phyloP scores from a whole-genome alignment of 2,888 invertebrate genomes.

The Limnephilus rhombicus region DNA sequence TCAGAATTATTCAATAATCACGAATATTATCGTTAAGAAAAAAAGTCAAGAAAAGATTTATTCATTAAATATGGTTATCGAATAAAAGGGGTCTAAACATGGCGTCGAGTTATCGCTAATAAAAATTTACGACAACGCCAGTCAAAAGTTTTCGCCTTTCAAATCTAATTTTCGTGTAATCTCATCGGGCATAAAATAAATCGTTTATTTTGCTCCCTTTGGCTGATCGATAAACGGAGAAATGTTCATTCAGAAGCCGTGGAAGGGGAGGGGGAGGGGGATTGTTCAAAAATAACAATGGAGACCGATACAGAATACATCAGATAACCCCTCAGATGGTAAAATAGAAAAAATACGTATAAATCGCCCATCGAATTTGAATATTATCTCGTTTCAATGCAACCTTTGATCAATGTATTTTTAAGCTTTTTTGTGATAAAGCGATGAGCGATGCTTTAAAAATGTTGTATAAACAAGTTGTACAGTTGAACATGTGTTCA shows the following conservation, averaged over 20 bases:
- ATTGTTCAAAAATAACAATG: background rate
- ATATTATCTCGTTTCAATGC: background rate
- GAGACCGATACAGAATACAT: background rate
- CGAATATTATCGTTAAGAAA: background rate
- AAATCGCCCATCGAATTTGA: background rate
- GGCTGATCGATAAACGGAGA: constrained; percentile 45
- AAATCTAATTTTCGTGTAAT: constrained; percentile 39
- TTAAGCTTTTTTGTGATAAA: too few species aligned
- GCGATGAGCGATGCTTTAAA: too few species aligned
- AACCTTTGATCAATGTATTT: background rate
- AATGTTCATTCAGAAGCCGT: constrained; percentile 47
- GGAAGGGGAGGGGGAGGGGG: background rate
- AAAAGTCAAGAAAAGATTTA: background rate
- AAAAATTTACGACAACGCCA: constrained; percentile 26
- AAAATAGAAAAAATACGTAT: background rate
- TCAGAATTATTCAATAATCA: background rate
- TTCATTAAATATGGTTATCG: constrained; percentile 11
- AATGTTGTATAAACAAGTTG: too few species aligned
- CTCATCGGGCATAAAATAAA: constrained; percentile 43
- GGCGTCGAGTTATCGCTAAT: constrained; percentile 19
- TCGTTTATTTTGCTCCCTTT: constrained; percentile 20
- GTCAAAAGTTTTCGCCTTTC: constrained; percentile 37
- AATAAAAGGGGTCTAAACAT: background rate
- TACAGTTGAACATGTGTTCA: too few species aligned
- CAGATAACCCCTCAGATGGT: background rate